These are phyloP conservation scores for Rostratula benghalensis DNA, from an alignment of 2,113 vertebrate species.

Conservation along the genomic window DNA sequence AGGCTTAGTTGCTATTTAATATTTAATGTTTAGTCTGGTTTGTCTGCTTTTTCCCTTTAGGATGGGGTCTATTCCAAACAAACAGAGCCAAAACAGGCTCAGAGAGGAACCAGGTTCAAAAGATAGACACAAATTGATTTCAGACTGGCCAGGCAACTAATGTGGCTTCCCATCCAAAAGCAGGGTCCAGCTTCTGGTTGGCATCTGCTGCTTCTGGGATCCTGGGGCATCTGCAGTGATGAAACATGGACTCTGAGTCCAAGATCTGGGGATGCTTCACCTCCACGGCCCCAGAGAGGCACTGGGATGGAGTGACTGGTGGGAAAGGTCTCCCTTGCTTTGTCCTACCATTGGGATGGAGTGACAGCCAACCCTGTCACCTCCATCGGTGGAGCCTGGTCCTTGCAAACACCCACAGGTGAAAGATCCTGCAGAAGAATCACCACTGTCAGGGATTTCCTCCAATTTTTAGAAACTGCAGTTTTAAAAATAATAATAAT, in stretches of 20 bases:
- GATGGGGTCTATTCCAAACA: slow-evolving; percentile 34
- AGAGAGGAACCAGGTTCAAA: slow-evolving; percentile 7
- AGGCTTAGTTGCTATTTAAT: slow-evolving; percentile 39
- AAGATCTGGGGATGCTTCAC: background rate
- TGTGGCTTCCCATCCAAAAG: background rate
- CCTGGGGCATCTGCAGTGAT: accelerated
- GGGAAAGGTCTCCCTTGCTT: background rate
- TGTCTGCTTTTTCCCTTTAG: slow-evolving; percentile 31
- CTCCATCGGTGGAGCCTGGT: background rate
- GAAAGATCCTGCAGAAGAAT: background rate
- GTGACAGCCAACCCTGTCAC: background rate
- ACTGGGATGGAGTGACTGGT: background rate
- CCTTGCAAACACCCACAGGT: background rate
- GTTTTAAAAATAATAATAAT: background rate
- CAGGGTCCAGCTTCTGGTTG: background rate
- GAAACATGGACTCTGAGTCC: background rate
- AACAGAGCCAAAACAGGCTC: background rate
- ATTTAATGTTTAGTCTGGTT: slow-evolving; percentile 64
- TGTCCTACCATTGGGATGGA: background rate
- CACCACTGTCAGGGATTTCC: background rate
- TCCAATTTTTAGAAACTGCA: background rate
- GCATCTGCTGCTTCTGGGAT: background rate
- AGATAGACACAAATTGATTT: slow-evolving; percentile 38
- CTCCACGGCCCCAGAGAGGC: background rate
- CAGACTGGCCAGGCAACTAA: background rate